Base-by-base conservation (phyloP, 1,140 invertebrate genomes). In the Listronotus bonariensis region DNA sequence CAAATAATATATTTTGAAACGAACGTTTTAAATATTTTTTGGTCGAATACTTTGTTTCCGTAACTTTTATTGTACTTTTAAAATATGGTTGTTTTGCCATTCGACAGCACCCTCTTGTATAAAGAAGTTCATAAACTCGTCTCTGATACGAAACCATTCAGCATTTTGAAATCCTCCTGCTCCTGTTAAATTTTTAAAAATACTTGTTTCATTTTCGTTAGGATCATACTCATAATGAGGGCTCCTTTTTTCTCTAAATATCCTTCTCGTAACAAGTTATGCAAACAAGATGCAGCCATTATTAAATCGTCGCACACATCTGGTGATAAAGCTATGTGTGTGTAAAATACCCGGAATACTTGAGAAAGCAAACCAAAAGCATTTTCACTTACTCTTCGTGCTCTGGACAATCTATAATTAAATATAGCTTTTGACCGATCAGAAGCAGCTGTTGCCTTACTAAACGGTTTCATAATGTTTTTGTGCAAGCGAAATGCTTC, bases 321-420 rank as follows among this genome's bases (percentile, higher is more conserved):
- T 61, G 74, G 67, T 46, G 70, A 69, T 46, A 76, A 51, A 45
- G 76, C 65, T 32, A 80, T 74, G 51, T 73, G 68, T 15, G 68
- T 68, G 45, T 55, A 64, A 72, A 76, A 77, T 31, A 78, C 69
- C 57, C 75, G 59, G 67, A 69, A 79, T 56, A 72, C 63, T 43
- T 67, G 59, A n/a, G 66, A 74, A 81, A 81, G 14, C 72, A 72
- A 77, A 26, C 20, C 20, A 26, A 26, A 26, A 26, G 20, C 20
- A 26, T 26, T 79, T 74, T 80, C 74, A 53, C 79, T 72, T 41
- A 69, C 67, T 64, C 76, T 54, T 60, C 78, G 73, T 48, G 75
- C 76, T 59, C 77, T 61, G 40, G 65, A 74, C 56, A 80, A 67
- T 45, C 74, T 69, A 52, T 83, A 83, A 59, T 84, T 82, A 70